Percentiles rank a stretch among this genome's conserved stretches.
Evolutionary conservation across 2,113 vertebrate species (phyloP).

Genomic region (Clarias batrachus): DNA sequence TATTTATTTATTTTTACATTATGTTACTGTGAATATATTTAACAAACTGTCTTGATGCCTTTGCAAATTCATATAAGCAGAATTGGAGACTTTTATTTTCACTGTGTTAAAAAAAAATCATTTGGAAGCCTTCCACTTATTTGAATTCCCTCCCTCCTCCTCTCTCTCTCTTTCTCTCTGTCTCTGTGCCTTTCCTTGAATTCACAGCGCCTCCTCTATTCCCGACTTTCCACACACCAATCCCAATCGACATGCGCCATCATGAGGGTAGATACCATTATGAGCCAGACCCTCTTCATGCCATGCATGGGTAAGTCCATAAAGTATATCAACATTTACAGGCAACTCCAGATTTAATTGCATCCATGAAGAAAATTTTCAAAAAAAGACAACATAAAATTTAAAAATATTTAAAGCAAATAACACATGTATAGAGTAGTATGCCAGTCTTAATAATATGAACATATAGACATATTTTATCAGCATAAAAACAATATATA

Average conservation of each 20-base stretch:
- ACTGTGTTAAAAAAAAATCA: slow-evolving; percentile 20
- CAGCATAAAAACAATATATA: background rate
- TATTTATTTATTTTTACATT: slow-evolving; percentile 79
- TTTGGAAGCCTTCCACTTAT: slow-evolving; percentile 73
- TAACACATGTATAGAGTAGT: background rate
- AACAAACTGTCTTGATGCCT: slow-evolving; percentile 66
- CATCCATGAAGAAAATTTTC: background rate
- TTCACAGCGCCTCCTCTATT: slow-evolving; percentile 85
- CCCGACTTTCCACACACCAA: slow-evolving; percentile 90
- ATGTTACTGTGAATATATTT: slow-evolving; percentile 73
- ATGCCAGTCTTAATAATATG: background rate
- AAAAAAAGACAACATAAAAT: background rate
- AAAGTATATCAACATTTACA: slow-evolving; percentile 3
- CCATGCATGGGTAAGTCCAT: slow-evolving; percentile 88
- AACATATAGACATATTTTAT: background rate
- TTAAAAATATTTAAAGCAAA: background rate
- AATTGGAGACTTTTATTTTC: slow-evolving; percentile 65
- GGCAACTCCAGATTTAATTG: no score
- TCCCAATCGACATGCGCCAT: slow-evolving; percentile 95
- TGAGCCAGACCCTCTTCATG: slow-evolving; percentile 89
- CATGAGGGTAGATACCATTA: slow-evolving; percentile 97
- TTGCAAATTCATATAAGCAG: slow-evolving; percentile 72
- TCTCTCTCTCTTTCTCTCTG: slow-evolving; percentile 2
- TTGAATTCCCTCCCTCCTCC: slow-evolving; percentile 44
- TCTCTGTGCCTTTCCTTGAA: slow-evolving; percentile 25